These are phyloP conservation scores for Xestobium rufovillosum DNA, from an alignment of 2,888 invertebrate genomes.

Conservation along the genomic window DNA sequence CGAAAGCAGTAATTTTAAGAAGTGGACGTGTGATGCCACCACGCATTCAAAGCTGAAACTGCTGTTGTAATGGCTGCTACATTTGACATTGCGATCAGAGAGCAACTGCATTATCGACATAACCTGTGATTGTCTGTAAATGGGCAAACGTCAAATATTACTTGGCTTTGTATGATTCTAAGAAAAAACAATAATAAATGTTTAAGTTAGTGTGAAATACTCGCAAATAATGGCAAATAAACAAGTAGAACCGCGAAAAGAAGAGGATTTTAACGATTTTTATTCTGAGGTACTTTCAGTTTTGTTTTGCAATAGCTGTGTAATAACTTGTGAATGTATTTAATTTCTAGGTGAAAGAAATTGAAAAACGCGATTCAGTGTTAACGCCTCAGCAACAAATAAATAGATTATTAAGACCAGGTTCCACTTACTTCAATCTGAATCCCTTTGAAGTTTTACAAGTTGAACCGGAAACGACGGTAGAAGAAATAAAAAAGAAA, in stretches of 20 bases:
- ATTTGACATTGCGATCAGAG: too few species aligned
- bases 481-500: constrained; percentile 94
- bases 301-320: constrained; percentile 8
- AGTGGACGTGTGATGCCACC: too few species aligned
- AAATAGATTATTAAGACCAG: constrained; percentile 88
- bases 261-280: constrained; percentile 71
- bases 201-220: too few species aligned
- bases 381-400: constrained; percentile 96
- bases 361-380: constrained; percentile 94
- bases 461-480: constrained; percentile 79
- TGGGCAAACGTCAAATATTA: too few species aligned
- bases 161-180: too few species aligned
- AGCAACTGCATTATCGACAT: too few species aligned
- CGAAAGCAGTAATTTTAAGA: too few species aligned
- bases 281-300: constrained; percentile 77
- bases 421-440: constrained; percentile 97
- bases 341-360: constrained; percentile 94
- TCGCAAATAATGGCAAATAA: too few species aligned
- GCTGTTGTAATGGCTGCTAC: too few species aligned
- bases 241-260: constrained; percentile 45
- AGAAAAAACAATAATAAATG: too few species aligned
- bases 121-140: too few species aligned
- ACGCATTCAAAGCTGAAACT: too few species aligned
- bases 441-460: constrained; percentile 93
- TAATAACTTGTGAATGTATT: constrained; percentile 12